Percentiles rank a stretch among this genome's conserved stretches.
Evolutionary conservation across 2,797 vertebrate species (phyloP).

Genomic region (Melanotaenia trifasciata): DNA sequence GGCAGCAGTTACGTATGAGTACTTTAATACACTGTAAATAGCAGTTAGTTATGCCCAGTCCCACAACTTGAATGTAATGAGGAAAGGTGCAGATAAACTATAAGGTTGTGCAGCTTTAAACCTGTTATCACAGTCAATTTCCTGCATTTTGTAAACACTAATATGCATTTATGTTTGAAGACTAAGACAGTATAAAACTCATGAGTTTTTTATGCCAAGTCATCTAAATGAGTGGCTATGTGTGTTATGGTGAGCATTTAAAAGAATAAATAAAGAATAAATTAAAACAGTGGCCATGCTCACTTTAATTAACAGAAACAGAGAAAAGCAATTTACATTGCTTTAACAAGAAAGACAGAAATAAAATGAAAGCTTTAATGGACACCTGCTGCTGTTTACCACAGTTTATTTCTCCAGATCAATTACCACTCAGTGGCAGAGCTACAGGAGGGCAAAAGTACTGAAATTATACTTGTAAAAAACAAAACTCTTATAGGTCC

Average conservation of each 20-base stretch:
- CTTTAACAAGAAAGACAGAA: background rate
- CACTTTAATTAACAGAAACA: background rate
- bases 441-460: too few species aligned
- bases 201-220: too few species aligned
- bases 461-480: too few species aligned
- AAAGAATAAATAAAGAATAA: too few species aligned
- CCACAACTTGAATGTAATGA: constrained; percentile 6
- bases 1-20: background rate
- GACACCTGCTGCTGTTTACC: background rate
- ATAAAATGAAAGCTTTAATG: background rate
- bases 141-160: background rate
- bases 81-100: background rate
- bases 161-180: background rate
- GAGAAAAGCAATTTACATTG: background rate
- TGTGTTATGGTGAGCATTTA: too few species aligned
- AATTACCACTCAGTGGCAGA: too few species aligned
- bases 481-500: too few species aligned
- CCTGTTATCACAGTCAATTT: background rate
- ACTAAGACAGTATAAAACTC: background rate
- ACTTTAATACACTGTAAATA: background rate
- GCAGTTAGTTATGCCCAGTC: constrained; percentile 4
- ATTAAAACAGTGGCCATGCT: background rate
- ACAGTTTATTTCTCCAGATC: too few species aligned
- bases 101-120: background rate
- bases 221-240: too few species aligned